Base-by-base conservation (phyloP, 2,113 vertebrate genomes). In the Bombycilla garrulus region DNA sequence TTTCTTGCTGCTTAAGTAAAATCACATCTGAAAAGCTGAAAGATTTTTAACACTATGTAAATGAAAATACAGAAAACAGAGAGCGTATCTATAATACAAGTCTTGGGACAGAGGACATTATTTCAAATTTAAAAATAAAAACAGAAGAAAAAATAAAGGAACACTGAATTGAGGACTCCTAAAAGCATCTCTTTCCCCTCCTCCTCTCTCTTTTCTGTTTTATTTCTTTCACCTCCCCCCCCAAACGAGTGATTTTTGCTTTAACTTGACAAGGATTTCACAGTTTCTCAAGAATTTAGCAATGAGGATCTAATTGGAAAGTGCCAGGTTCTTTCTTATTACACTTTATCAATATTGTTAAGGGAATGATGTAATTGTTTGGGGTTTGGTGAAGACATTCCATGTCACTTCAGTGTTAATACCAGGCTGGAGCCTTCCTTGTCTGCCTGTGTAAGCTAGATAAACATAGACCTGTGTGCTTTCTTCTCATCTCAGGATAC, bases 351-450 rank as follows among this genome's bases (percentile, higher is more conserved):
- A 97, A 97, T 98, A 98, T 92, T 97, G 96, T 97, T 96, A 98
- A 97, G 94, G 92, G 97, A 97, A 95, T 98, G 98, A 97, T 97
- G 97, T 98, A 97, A 98, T 98, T 99, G 98, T 99, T 99, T 99
- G 98, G 98, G 98, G 97, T 98, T 98, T 97, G 97, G 97, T 96
- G 97, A 98, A 98, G 98, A 97, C 98, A 98, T 98, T 98, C 98
- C 98, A 94, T 94, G 97, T 98, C 97, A 96, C 97, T 97, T 98
- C 97, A 96, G 97, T 98, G 98, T 98, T 98, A 98, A 99, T 98
- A 98, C 98, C 98, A 98, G 98, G 94, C 98, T 98, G 98, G 98
- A 99, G 98, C 98, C 98, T 97, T 97, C 93, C 96, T 97, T 98
- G 98, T 98, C 98, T 98, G 98, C 97, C 97, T 97, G 97, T 96